phyloP scores from a whole-genome alignment of 1,140 invertebrate species.

The Anagrus nilaparvatae region DNA sequence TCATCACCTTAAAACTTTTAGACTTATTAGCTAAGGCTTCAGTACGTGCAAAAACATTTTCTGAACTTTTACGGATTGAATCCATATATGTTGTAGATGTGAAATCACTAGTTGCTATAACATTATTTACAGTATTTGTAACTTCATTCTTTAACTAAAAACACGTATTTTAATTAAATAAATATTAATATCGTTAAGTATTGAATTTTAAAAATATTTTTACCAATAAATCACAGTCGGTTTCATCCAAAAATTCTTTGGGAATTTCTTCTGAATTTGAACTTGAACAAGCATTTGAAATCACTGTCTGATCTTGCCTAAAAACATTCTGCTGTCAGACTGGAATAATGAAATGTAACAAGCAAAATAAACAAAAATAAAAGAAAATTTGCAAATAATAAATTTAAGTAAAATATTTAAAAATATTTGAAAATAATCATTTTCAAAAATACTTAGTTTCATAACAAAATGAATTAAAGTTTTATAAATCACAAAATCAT shows the following conservation, averaged over 20 bases:
- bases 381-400: slow-evolving; percentile 1
- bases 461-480: too few species aligned
- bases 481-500: too few species aligned
- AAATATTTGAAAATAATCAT: too few species aligned
- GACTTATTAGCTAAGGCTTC: slow-evolving; percentile 41
- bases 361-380: slow-evolving; percentile 13
- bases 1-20: slow-evolving; percentile 42
- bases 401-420: background rate
- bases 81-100: slow-evolving; percentile 36
- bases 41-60: slow-evolving; percentile 40
- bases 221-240: slow-evolving; percentile 12
- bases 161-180: background rate
- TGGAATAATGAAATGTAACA: slow-evolving; percentile 19
- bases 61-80: slow-evolving; percentile 37
- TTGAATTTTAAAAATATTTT: background rate
- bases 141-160: slow-evolving; percentile 12
- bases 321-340: slow-evolving; percentile 21
- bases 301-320: slow-evolving; percentile 16
- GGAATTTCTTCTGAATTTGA: slow-evolving; percentile 6
- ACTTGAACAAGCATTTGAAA: slow-evolving; percentile 6
- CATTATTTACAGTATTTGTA: slow-evolving; percentile 12
- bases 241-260: slow-evolving; percentile 9
- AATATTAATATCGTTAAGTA: background rate
- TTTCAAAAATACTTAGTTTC: too few species aligned
- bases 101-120: slow-evolving; percentile 26